Evolutionary conservation across 2,113 vertebrate species (phyloP), one percentile per base, ranked within the genome.

Genomic region (Cnemophilus loriae): DNA sequence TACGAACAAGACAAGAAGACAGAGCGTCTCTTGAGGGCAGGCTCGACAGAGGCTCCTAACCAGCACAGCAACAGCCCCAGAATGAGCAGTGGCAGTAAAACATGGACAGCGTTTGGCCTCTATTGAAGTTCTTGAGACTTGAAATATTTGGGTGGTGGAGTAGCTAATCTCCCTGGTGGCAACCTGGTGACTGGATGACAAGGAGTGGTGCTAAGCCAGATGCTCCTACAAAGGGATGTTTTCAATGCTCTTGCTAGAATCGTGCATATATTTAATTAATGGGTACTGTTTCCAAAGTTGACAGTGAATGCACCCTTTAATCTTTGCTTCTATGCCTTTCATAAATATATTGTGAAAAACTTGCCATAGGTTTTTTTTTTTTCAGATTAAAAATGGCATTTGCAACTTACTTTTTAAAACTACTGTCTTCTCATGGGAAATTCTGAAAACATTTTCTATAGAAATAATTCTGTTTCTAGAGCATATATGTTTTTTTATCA

Each of bases 381-480:
- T 87, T 49, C 24, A 55, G 42, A 63, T 70, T 81, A 74, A 69
- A 52, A 67, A 53, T 83, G 21, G 50, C 12, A 1, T 78, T 95
- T 94, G 35, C 41, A 84, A 91, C 52, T 87, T 91, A 55, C 46
- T 90, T 95, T 91, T 90, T 46, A 90, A 90, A 95, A 49, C 71
- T 75, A 41, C 49, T 70, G 14, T 81, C 68, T 86, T 95, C 95
- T 93, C 95, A 68, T 78, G 93, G 92, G 95, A 94, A 81, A 94
- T 94, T 95, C 69, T 87, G 68, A 84, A 88, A 94, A 84, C 41
- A 64, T 71, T 78, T 94, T 84, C 47, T 75, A 89, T 84, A 93
- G 88, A 87, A 90, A 81, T 94, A 78, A 89, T 90, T 94, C 76
- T 84, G 73, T 94, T 96, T 93, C 85, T 84, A 84, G 60, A 92